Conservation (phyloP, 2,113 vertebrate species). For the Eonycteris spelaea region DNA sequence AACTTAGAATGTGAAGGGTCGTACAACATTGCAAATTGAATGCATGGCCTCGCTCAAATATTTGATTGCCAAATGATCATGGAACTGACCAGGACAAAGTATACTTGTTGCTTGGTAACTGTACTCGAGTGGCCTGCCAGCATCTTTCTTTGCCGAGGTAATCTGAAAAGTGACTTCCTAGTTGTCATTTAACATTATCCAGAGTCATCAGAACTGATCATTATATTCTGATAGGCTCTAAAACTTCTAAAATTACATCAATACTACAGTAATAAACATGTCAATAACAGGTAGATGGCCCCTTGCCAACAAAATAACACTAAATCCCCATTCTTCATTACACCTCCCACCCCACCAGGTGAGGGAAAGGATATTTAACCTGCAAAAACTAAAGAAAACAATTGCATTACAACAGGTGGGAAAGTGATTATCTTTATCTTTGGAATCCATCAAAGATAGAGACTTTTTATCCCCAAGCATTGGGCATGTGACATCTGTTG, state of each 20-base stretch:
- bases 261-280: slow-evolving; percentile 36
- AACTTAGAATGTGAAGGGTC: slow-evolving; percentile 71
- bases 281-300: slow-evolving; percentile 31
- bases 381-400: slow-evolving; percentile 34
- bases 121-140: slow-evolving; percentile 79
- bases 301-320: background rate
- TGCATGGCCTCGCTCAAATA: slow-evolving; percentile 56
- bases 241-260: slow-evolving; percentile 59
- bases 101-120: slow-evolving; percentile 58
- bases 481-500: slow-evolving; percentile 64
- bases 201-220: slow-evolving; percentile 71
- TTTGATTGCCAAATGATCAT: slow-evolving; percentile 71
- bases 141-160: slow-evolving; percentile 84
- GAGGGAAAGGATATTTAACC: background rate
- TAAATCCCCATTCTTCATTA: background rate
- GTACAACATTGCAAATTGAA: slow-evolving; percentile 73
- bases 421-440: slow-evolving; percentile 64
- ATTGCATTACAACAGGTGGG: slow-evolving; percentile 21
- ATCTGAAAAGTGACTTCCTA: slow-evolving; percentile 85
- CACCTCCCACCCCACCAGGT: background rate
- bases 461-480: slow-evolving; percentile 44
- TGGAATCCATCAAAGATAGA: slow-evolving; percentile 60
- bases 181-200: slow-evolving; percentile 80
- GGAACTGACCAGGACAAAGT: slow-evolving; percentile 55
- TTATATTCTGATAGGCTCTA: slow-evolving; percentile 57